Base-by-base conservation (phyloP, 1,140 invertebrate genomes). In the Oncopeltus fasciatus region DNA sequence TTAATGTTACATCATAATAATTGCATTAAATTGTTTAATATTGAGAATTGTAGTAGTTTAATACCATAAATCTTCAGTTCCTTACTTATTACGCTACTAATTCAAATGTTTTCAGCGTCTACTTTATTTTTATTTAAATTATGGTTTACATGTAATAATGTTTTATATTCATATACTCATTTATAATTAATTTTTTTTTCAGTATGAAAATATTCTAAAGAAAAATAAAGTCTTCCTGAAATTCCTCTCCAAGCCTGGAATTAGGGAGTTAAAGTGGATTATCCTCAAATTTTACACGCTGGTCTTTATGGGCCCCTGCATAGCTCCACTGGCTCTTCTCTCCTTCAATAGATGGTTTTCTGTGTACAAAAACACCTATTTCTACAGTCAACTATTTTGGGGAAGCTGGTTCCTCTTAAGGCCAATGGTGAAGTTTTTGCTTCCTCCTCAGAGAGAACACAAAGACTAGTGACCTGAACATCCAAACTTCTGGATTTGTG, bases 221-320 rank as follows among this genome's bases (percentile, higher is more conserved):
- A 77, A 74, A 62, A 77, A 80, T 57, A 67, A 74, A 64, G 69
- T 72, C 16, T 71, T 84, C 63, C 62, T 76, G 21, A 69, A 69
- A 20, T 57, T 70, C 14, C 59, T 71, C 1, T 63, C 57, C 4
- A 63, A 66, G 11, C 69, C 71, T 46, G 63, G 65, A 24, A 59
- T 76, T 24, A 69, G 70, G 31, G 67, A 71, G 27, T 57, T 77
- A 1, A 64, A 73, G 11, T 74, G 72, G 71, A 62, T 85, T 0
- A 24, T 89, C 1, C 72, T 88, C 2, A 91, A 90, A 72, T 67
- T 83, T 0, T 90, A 92, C 66, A 83, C 89, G 0, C 78, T 86
- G 12, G 76, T 90, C 14, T 88, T 87, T 66, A 87, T 95, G 80
- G 89, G 90, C 12, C 95, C 89, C 77, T 86, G 86, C 69, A 74